These are phyloP conservation scores for Choristoneura rosaceana DNA, from an alignment of 2,888 invertebrate species.

Conservation along the genomic window DNA sequence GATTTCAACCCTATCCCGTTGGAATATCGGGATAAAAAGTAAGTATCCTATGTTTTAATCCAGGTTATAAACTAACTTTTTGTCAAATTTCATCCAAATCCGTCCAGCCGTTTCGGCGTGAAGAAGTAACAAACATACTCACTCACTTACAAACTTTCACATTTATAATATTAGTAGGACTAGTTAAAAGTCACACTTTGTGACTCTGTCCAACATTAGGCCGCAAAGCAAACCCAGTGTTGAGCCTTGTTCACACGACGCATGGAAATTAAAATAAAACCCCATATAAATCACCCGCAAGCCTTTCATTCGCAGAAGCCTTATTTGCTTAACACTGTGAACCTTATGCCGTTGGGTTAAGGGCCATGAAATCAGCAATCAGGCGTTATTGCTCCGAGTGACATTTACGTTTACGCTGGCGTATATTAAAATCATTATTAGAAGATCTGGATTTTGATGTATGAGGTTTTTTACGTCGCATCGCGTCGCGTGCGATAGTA, in stretches of 20 bases:
- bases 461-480: constrained; percentile 12
- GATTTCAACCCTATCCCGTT: too few species aligned
- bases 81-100: too few species aligned
- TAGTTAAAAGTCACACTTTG: too few species aligned
- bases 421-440: constrained; percentile 22
- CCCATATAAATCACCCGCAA: constrained; percentile 13
- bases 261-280: constrained; percentile 21
- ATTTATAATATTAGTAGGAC: too few species aligned
- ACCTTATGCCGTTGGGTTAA: constrained; percentile 2
- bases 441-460: constrained; percentile 12
- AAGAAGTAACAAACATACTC: too few species aligned
- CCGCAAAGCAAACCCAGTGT: neutral
- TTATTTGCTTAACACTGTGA: constrained; percentile 6
- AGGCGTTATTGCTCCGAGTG: constrained; percentile 5
- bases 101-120: too few species aligned
- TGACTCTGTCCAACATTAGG: neutral
- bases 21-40: too few species aligned
- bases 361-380: neutral
- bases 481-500: neutral
- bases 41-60: too few species aligned
- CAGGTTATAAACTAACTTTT: too few species aligned
- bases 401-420: constrained; percentile 4
- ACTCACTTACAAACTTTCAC: too few species aligned
- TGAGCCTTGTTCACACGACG: neutral
- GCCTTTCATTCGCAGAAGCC: constrained; percentile 12